Evolutionary conservation across 2,888 invertebrate genomes (phyloP).

Genomic region (Orchesella flavescens): DNA sequence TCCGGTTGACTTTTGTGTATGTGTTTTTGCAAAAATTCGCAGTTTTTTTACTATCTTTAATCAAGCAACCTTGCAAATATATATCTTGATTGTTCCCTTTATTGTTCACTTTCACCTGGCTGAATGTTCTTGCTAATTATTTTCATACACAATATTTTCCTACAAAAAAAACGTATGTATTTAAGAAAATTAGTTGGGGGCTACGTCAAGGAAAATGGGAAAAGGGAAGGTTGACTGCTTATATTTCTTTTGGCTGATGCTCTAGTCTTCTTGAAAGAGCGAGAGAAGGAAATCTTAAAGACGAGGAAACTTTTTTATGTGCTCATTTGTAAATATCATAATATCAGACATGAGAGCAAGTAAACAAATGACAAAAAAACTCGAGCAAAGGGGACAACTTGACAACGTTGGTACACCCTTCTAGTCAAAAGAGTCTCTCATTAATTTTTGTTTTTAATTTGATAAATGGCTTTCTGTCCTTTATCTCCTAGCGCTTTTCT

Average conservation of each 20-base stretch:
- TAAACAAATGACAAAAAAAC: conserved; percentile 15
- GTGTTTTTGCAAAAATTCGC: background rate
- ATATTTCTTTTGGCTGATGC: background rate
- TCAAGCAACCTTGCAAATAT: background rate
- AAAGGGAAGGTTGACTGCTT: background rate
- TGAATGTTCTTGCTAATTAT: no score
- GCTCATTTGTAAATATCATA: conserved; percentile 26
- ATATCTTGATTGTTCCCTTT: no score
- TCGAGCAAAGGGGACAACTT: background rate
- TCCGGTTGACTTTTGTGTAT: background rate
- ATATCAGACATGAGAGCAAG: conserved; percentile 9
- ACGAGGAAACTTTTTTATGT: background rate
- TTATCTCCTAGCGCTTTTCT: background rate
- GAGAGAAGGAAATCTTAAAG: background rate
- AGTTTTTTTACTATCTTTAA: background rate
- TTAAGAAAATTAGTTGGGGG: background rate
- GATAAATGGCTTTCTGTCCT: conserved; percentile 50
- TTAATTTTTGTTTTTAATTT: conserved; percentile 52
- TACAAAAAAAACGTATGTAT: background rate
- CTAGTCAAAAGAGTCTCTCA: conserved; percentile 25
- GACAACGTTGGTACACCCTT: conserved; percentile 9
- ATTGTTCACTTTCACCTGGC: no score
- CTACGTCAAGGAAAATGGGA: background rate
- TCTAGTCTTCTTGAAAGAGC: no score
- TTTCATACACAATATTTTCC: no score